These are phyloP conservation scores for Sphecodes monilicornis DNA, from an alignment of 2,888 invertebrate species.

Conservation along the genomic window DNA sequence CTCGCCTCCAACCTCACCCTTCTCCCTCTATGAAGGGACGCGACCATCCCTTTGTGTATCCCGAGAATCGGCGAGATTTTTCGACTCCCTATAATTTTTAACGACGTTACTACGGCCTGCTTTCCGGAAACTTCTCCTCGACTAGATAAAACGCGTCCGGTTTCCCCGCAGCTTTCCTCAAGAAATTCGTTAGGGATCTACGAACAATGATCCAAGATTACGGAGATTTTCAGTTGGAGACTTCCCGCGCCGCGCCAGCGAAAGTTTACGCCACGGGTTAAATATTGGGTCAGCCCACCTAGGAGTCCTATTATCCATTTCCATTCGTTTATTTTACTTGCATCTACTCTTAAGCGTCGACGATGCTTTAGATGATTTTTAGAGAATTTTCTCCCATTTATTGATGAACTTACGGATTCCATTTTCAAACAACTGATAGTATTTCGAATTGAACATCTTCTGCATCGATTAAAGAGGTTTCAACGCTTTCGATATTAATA, in stretches of 20 bases:
- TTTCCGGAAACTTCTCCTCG: not conserved
- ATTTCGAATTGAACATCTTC: not conserved
- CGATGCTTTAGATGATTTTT: not conserved
- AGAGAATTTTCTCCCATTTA: not conserved
- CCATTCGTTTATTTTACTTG: not conserved
- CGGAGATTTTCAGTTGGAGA: not conserved
- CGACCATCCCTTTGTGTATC: conserved; percentile 15
- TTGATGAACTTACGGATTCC: not conserved
- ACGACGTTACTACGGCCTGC: not conserved
- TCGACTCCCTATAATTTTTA: conserved; percentile 1
- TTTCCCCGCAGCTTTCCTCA: not conserved
- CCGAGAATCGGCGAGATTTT: conserved; percentile 2
- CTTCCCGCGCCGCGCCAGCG: not conserved
- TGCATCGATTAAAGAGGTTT: not conserved
- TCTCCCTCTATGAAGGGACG: conserved; percentile 18
- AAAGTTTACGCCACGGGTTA: conserved; percentile 39
- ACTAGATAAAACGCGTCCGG: not conserved
- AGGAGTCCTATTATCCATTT: not conserved
- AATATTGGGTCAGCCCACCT: not conserved
- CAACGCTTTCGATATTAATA: no score
- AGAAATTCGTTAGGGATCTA: not conserved
- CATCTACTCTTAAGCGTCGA: not conserved
- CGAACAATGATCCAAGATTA: not conserved
- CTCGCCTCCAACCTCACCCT: not conserved
- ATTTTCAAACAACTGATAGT: not conserved